A percentile compares a stretch with the other conserved stretches of the same genome.
Conservation (phyloP, 2,797 vertebrate genomes). For the Trachurus trachurus region DNA sequence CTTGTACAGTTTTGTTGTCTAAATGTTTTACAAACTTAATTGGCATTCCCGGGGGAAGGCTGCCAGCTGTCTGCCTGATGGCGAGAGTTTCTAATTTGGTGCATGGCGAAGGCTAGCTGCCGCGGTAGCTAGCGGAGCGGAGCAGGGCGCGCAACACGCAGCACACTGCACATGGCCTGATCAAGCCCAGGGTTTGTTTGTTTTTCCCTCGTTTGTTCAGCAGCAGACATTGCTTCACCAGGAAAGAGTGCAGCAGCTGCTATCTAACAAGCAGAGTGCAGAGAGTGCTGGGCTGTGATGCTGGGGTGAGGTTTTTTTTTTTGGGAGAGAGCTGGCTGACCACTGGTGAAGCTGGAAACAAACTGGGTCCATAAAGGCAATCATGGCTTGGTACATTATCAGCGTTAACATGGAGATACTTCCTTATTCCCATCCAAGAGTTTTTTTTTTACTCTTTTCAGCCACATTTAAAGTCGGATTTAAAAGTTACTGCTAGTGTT, state of each 20-base stretch:
- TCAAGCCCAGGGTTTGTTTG: slow-evolving; percentile 77
- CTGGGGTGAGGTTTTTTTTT: slow-evolving; percentile 35
- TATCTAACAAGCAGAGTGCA: slow-evolving; percentile 72
- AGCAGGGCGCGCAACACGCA: slow-evolving; percentile 70
- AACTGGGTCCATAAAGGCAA: slow-evolving; percentile 11
- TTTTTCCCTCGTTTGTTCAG: slow-evolving; percentile 81
- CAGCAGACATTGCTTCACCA: slow-evolving; percentile 67
- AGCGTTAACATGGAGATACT: slow-evolving; percentile 25
- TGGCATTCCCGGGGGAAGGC: slow-evolving; percentile 87
- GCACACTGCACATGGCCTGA: slow-evolving; percentile 69
- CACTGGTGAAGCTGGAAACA: slow-evolving; percentile 45
- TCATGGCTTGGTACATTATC: slow-evolving; percentile 33
- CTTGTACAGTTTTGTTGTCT: slow-evolving; percentile 91
- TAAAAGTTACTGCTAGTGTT: slow-evolving; percentile 50
- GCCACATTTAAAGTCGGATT: slow-evolving; percentile 49
- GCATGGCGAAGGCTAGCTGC: slow-evolving; percentile 79
- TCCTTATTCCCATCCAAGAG: slow-evolving; percentile 5
- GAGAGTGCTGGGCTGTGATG: slow-evolving; percentile 54
- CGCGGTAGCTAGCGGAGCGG: slow-evolving; percentile 79
- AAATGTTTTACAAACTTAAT: slow-evolving; percentile 93
- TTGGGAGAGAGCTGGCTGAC: slow-evolving; percentile 53
- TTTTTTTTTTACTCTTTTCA: not conserved
- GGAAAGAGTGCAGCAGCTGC: slow-evolving; percentile 77
- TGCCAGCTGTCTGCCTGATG: slow-evolving; percentile 90
- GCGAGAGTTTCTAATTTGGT: slow-evolving; percentile 87